Percentiles rank a stretch among this genome's conserved stretches.
Evolutionary conservation across 2,113 vertebrate genomes (phyloP).

Genomic region (Craseonycteris thonglongyai): DNA sequence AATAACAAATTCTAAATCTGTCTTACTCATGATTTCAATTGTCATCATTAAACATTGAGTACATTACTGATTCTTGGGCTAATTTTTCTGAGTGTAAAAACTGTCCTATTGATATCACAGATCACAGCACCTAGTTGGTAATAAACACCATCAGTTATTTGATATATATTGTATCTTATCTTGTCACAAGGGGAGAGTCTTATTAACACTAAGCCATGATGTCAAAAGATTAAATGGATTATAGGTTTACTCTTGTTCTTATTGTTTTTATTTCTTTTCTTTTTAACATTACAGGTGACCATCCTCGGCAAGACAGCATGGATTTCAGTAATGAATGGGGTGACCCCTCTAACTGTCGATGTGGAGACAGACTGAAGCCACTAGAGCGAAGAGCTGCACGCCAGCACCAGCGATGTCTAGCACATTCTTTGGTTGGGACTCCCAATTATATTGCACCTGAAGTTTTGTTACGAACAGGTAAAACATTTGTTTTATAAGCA

Average conservation of each 20-base stretch:
- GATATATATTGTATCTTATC: neutral
- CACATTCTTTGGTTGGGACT: constrained; percentile 96
- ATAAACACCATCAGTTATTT: neutral
- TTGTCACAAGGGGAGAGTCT: neutral
- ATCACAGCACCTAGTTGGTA: neutral
- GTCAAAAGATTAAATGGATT: neutral
- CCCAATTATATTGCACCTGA: constrained; percentile 99
- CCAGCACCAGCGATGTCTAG: constrained; percentile 96
- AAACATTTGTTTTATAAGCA: neutral
- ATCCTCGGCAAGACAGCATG: constrained; percentile 97
- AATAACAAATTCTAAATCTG: neutral
- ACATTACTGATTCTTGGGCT: constrained; percentile 11
- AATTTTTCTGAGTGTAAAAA: neutral
- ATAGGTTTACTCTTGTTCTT: neutral
- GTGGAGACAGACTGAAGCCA: constrained; percentile 92
- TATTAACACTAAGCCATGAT: neutral
- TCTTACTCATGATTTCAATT: neutral
- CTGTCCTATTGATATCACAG: neutral
- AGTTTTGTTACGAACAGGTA: constrained; percentile 95
- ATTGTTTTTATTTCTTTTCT: neutral
- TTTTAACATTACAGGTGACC: constrained; percentile 84
- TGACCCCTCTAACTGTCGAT: constrained; percentile 90
- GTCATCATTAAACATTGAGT: neutral
- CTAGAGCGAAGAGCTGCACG: constrained; percentile 93
- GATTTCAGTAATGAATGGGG: constrained; percentile 99